These are phyloP conservation scores for Parasteatoda lunata DNA, from an alignment of 2,888 invertebrate genomes.

Conservation along the genomic window DNA sequence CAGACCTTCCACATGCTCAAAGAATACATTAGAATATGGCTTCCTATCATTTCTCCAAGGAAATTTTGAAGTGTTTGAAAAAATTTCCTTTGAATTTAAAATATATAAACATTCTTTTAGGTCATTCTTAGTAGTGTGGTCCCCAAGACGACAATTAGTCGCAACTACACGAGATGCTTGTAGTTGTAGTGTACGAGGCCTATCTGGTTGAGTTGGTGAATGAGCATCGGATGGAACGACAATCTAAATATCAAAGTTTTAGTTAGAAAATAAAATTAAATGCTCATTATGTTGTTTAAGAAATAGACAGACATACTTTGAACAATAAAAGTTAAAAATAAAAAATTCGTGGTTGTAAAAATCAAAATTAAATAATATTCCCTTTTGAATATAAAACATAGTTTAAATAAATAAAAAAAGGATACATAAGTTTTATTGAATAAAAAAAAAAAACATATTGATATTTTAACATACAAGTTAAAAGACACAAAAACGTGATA, in stretches of 20 bases:
- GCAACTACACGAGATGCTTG: slow-evolving; percentile 85
- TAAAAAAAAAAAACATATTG: no score
- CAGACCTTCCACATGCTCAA: slow-evolving; percentile 63
- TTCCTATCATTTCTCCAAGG: slow-evolving; percentile 69
- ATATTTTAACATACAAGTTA: no score
- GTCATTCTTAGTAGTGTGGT: slow-evolving; percentile 72
- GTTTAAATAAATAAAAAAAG: neutral
- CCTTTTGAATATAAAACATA: neutral
- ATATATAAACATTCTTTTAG: slow-evolving; percentile 79
- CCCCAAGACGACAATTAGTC: slow-evolving; percentile 81
- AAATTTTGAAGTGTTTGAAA: slow-evolving; percentile 68
- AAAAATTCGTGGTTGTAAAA: neutral
- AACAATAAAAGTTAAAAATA: neutral
- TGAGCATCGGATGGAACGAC: slow-evolving; percentile 85
- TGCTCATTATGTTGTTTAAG: neutral
- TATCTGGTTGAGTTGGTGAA: slow-evolving; percentile 86
- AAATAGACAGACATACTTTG: neutral
- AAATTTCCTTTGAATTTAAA: slow-evolving; percentile 65
- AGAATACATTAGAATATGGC: slow-evolving; percentile 67
- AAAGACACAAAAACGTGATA: no score
- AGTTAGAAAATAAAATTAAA: neutral
- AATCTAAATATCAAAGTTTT: slow-evolving; percentile 77
- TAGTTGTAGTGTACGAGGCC: slow-evolving; percentile 89
- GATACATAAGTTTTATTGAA: no score
- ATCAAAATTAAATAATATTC: neutral